Conservation (phyloP, 2,113 vertebrate species). For the Urocolius indicus region DNA sequence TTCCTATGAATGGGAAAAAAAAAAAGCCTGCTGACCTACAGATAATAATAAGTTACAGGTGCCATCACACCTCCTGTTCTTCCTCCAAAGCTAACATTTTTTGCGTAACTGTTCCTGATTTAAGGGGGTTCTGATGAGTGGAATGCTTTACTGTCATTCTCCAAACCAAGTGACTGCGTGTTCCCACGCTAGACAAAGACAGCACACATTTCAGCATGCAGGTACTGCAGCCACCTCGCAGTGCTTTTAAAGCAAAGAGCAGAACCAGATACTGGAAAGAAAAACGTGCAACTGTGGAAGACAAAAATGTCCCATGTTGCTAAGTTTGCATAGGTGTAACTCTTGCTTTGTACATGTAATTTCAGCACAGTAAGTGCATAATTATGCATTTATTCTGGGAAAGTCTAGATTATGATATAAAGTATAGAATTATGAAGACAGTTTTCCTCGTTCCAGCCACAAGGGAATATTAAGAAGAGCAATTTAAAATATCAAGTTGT, state of each 20-base stretch:
- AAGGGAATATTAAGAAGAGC: neutral
- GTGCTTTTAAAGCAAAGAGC: neutral
- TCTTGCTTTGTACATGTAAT: neutral
- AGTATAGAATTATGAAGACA: neutral
- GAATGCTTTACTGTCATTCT: neutral
- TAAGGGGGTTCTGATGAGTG: neutral
- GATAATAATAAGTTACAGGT: neutral
- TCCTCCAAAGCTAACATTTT: neutral
- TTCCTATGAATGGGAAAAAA: neutral
- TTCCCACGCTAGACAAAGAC: neutral
- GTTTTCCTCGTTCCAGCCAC: neutral
- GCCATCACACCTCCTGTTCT: neutral
- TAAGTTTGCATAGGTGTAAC: neutral
- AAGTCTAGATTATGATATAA: neutral
- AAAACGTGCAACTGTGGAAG: neutral
- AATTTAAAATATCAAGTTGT: neutral
- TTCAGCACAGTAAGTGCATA: neutral
- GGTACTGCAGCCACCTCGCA: neutral
- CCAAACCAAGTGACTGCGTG: neutral
- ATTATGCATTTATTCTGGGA: neutral
- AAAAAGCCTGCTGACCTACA: neutral
- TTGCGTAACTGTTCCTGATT: neutral
- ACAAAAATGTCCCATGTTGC: neutral
- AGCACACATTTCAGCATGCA: neutral
- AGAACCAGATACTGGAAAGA: neutral